A percentile compares a stretch with the other conserved stretches of the same genome.
Conservation (phyloP, 2,888 invertebrate genomes). For the Leistus spinibarbis region DNA sequence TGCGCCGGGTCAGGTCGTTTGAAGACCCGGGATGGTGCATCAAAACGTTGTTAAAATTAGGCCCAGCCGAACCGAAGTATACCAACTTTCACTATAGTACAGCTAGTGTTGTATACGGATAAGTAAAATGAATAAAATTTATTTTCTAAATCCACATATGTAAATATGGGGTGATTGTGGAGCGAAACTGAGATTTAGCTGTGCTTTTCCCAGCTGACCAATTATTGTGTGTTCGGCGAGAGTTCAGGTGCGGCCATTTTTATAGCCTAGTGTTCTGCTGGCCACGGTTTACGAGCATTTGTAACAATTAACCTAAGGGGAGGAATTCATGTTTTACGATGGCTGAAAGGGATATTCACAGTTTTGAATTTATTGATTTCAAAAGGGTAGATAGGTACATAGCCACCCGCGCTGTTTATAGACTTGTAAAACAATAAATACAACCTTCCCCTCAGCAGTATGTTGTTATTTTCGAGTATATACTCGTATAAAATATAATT, state of each 20-base stretch:
- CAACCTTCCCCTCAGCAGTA: background rate
- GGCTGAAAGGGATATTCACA: constrained; percentile 33
- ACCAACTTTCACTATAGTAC: too few species aligned
- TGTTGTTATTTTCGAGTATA: background rate
- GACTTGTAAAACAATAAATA: constrained; percentile 4
- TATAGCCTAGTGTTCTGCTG: constrained; percentile 12
- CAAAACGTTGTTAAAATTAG: constrained; percentile 35
- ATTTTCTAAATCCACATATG: background rate
- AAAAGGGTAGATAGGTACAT: background rate
- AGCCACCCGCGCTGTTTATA: background rate
- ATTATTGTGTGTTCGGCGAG: background rate
- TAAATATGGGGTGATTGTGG: background rate
- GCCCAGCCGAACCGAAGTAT: too few species aligned
- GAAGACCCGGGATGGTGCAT: constrained; percentile 25
- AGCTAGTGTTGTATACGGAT: too few species aligned
- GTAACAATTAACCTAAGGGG: constrained; percentile 35
- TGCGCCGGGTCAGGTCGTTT: constrained; percentile 15
- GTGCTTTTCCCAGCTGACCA: background rate
- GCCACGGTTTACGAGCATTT: constrained; percentile 28
- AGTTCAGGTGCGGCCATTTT: constrained; percentile 33
- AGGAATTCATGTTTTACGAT: constrained; percentile 5
- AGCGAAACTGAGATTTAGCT: background rate
- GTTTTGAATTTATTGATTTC: constrained; percentile 35
- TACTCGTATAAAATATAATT: background rate
- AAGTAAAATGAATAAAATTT: background rate